Conservation (phyloP, 2,888 invertebrate genomes). For the Cenopis cana region DNA sequence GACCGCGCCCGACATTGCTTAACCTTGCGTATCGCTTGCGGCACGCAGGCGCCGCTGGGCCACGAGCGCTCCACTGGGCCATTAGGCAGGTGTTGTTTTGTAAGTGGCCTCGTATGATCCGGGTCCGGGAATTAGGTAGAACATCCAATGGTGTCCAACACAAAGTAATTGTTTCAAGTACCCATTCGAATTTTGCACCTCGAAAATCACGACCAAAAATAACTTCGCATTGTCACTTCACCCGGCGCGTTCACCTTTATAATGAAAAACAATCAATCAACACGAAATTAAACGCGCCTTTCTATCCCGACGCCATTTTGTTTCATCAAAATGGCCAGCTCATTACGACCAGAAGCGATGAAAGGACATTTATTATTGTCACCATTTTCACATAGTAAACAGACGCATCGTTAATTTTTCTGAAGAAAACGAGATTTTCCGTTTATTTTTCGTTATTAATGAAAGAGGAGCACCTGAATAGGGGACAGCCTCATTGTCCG, state of each 20-base stretch:
- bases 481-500: conserved; percentile 27
- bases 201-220: not conserved
- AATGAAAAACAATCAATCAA: conserved; percentile 39
- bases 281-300: conserved; percentile 36
- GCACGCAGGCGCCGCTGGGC: too few relatives aligned
- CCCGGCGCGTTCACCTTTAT: conserved; percentile 5
- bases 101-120: too few relatives aligned
- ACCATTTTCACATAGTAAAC: conserved; percentile 31
- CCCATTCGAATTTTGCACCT: not conserved
- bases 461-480: conserved; percentile 30
- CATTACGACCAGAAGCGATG: conserved; percentile 35
- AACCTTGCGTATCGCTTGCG: too few relatives aligned
- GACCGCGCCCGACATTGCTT: too few relatives aligned
- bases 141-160: too few relatives aligned
- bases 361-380: conserved; percentile 38
- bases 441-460: conserved; percentile 39
- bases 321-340: conserved; percentile 37
- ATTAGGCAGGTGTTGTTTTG: too few relatives aligned
- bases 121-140: too few relatives aligned
- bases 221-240: not conserved
- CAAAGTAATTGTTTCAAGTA: too few relatives aligned
- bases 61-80: too few relatives aligned
- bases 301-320: conserved; percentile 38
- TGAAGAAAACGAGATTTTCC: conserved; percentile 29
- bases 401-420: conserved; percentile 39